A percentile compares a stretch with the other conserved stretches of the same genome.
phyloP scores from a whole-genome alignment of 2,113 vertebrate genomes.

The Aythya baeri region DNA sequence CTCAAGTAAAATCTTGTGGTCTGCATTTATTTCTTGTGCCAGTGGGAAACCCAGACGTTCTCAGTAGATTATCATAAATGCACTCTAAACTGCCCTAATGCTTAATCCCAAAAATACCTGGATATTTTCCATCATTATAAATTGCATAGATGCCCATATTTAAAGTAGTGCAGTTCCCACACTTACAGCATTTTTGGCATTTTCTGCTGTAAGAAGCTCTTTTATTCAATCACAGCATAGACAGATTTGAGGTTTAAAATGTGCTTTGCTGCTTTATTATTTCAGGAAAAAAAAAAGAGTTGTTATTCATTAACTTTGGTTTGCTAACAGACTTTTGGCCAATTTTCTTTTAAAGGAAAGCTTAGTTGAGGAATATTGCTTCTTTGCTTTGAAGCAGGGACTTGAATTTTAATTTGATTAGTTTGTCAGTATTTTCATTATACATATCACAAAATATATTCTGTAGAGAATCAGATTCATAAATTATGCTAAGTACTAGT shows the following conservation, averaged over 20 bases:
- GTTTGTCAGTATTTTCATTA: neutral
- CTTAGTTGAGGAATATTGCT: neutral
- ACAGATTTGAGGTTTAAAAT: neutral
- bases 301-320: neutral
- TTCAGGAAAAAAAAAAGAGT: neutral
- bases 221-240: neutral
- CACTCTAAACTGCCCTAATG: neutral
- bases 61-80: constrained; percentile 15
- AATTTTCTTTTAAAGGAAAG: neutral
- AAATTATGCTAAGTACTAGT: neutral
- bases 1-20: neutral
- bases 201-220: neutral
- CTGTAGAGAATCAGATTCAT: neutral
- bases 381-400: neutral
- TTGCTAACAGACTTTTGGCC: neutral
- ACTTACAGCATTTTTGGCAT: neutral
- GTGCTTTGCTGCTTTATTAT: neutral
- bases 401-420: neutral
- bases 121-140: constrained; percentile 9
- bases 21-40: neutral
- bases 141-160: neutral
- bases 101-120: constrained; percentile 2
- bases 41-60: constrained; percentile 3
- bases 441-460: neutral
- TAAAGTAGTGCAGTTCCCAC: neutral